phyloP scores from a whole-genome alignment of 2,113 vertebrate species.

The Microtus richardsoni region DNA sequence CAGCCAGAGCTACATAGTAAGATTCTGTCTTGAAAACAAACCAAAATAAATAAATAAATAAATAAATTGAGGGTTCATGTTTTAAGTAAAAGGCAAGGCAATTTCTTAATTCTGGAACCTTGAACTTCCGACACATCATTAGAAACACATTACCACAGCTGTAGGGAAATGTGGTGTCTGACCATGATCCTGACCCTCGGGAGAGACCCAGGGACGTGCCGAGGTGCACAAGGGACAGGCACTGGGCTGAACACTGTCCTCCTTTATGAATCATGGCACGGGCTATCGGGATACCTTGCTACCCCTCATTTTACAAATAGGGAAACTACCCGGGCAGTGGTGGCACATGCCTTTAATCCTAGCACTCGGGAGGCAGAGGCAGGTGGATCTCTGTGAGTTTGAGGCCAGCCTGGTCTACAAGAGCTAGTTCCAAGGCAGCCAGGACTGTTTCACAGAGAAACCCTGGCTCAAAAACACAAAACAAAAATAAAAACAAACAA shows the following conservation, averaged over 20 bases:
- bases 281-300: neutral
- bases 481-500: too few relatives aligned
- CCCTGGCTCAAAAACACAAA: too few relatives aligned
- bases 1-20: too few relatives aligned
- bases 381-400: too few relatives aligned
- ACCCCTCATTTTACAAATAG: neutral
- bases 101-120: neutral
- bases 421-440: too few relatives aligned
- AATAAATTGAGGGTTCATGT: neutral
- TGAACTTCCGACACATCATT: neutral
- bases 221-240: neutral
- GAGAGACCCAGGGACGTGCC: neutral
- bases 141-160: neutral
- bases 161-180: neutral
- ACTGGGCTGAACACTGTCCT: neutral
- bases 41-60: too few relatives aligned
- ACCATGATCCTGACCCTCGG: neutral
- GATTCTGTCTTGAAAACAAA: too few relatives aligned
- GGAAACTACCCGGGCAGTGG: neutral
- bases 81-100: slow-evolving; percentile 9
- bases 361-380: too few relatives aligned
- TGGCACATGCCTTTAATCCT: too few relatives aligned
- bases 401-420: too few relatives aligned
- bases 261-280: neutral
- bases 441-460: too few relatives aligned